Evolutionary conservation across 1,140 invertebrate genomes (phyloP).

Genomic region (Heliconius melpomene): DNA sequence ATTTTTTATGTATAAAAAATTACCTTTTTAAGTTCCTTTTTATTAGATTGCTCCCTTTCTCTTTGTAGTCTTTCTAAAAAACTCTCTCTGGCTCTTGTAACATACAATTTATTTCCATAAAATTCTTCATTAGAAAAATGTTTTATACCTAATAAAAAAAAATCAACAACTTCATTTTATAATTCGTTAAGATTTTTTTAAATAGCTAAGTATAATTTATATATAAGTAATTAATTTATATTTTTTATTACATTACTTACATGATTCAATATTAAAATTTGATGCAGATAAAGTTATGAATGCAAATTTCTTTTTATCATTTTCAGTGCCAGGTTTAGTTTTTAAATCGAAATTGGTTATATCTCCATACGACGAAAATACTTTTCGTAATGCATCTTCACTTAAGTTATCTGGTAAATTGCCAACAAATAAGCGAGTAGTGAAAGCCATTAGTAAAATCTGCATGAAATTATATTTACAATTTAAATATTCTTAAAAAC

Average conservation of each 20-base stretch:
- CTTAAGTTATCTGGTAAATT: conserved; percentile 60
- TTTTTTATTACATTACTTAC: conserved; percentile 53
- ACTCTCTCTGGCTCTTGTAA: conserved; percentile 70
- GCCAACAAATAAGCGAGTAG: conserved; percentile 68
- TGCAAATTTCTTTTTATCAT: conserved; percentile 64
- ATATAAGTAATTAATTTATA: background rate
- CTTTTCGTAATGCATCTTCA: conserved; percentile 51
- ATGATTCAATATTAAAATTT: conserved; percentile 64
- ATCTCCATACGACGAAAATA: conserved; percentile 64
- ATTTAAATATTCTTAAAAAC: background rate
- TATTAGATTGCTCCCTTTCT: conserved; percentile 60
- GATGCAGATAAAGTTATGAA: conserved; percentile 62
- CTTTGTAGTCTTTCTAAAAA: conserved; percentile 72
- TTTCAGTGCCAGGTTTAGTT: conserved; percentile 53
- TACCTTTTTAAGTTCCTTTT: conserved; percentile 44
- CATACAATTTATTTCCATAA: conserved; percentile 61
- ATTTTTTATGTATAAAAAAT: background rate
- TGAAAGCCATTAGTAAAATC: conserved; percentile 18
- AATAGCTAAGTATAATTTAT: too few relatives aligned
- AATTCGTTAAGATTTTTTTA: too few relatives aligned
- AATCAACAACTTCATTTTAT: background rate
- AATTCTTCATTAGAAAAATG: conserved; percentile 61
- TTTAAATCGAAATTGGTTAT: conserved; percentile 69
- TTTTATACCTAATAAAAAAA: conserved; percentile 60
- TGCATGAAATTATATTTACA: background rate